phyloP scores from a whole-genome alignment of 2,113 vertebrate species.

The Eonycteris spelaea region DNA sequence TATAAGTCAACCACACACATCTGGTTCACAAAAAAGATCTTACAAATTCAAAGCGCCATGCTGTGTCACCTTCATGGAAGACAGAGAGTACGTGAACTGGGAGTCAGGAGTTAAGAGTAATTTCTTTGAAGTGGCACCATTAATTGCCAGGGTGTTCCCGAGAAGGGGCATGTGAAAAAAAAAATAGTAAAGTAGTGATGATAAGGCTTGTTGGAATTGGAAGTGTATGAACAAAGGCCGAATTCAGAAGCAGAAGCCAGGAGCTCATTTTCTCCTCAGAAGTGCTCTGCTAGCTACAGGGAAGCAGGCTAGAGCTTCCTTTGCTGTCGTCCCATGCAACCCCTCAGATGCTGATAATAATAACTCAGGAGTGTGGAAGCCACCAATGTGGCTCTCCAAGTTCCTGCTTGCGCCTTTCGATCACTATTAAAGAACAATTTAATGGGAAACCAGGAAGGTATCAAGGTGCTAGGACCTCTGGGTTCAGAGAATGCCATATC shows the following conservation, averaged over 20 bases:
- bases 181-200: background rate
- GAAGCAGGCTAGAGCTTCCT: background rate
- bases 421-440: slow-evolving; percentile 18
- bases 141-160: background rate
- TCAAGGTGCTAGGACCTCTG: background rate
- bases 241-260: background rate
- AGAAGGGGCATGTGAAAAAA: background rate
- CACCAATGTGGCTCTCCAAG: background rate
- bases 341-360: background rate
- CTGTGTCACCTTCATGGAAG: background rate
- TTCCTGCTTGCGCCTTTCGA: background rate
- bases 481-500: background rate
- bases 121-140: background rate
- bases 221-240: background rate
- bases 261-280: background rate
- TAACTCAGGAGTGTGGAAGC: background rate
- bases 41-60: background rate
- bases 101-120: background rate
- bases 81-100: background rate
- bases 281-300: background rate
- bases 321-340: background rate
- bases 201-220: background rate
- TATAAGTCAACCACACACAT: background rate
- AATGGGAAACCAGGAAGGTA: slow-evolving; percentile 1
- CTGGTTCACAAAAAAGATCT: background rate